Percentiles rank a stretch among this genome's conserved stretches.
Conservation (phyloP, 2,797 vertebrate species). For the Mormyrus hasselquistii region DNA sequence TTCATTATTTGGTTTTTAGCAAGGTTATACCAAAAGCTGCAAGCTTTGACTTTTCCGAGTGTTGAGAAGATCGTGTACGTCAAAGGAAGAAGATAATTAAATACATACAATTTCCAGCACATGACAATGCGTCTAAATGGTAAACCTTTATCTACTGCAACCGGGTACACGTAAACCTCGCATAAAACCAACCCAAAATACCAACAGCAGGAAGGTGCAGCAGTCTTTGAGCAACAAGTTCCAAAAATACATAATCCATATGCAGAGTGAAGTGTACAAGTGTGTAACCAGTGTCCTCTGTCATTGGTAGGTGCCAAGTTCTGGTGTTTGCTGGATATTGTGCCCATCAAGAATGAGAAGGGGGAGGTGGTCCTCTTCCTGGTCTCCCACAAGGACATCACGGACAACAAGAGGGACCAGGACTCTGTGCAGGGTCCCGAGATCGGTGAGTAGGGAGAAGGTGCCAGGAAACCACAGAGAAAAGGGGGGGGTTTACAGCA, state of each 20-base stretch:
- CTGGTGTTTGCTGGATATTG: constrained; percentile 75
- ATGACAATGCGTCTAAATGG: background rate
- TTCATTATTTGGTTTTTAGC: background rate
- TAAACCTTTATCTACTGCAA: background rate
- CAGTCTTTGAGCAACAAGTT: background rate
- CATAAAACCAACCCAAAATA: background rate
- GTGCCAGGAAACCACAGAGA: background rate
- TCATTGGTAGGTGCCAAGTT: constrained; percentile 63
- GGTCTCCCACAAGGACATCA: constrained; percentile 76
- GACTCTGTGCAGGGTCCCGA: constrained; percentile 57
- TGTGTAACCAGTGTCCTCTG: background rate
- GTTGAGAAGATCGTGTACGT: background rate
- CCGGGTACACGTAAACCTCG: background rate
- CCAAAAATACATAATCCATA: background rate
- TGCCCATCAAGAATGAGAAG: constrained; percentile 75
- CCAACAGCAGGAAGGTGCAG: background rate
- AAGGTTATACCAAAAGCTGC: background rate
- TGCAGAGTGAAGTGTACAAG: background rate
- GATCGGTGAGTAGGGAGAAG: constrained; percentile 49
- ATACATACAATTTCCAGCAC: background rate
- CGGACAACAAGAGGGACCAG: constrained; percentile 66
- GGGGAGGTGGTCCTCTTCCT: constrained; percentile 74
- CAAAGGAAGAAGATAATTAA: background rate
- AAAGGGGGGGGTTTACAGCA: background rate
- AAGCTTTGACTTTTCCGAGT: background rate